phyloP scores from a whole-genome alignment of 2,797 vertebrate species.

The Artibeus jamaicensis region DNA sequence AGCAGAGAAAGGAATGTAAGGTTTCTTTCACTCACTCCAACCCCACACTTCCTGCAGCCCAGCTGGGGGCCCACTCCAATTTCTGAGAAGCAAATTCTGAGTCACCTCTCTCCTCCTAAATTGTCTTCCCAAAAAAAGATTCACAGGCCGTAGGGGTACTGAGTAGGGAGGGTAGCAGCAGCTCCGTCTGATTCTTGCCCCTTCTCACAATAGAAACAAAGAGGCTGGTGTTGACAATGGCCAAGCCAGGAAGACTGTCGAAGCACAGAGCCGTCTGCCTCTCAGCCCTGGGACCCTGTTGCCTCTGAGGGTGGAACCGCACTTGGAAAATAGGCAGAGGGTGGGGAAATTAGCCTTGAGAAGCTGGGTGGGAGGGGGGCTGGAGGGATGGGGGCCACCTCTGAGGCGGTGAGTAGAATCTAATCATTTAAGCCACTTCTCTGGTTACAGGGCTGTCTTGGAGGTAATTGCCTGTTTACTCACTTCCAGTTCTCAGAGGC shows the following conservation, averaged over 20 bases:
- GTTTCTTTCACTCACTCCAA: slow-evolving; percentile 32
- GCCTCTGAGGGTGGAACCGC: slow-evolving; percentile 51
- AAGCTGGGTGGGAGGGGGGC: background rate
- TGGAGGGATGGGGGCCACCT: slow-evolving; percentile 7
- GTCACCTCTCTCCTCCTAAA: slow-evolving; percentile 40
- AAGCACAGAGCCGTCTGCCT: background rate
- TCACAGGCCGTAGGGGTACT: background rate
- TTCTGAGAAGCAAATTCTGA: slow-evolving; percentile 53
- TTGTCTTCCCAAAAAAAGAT: background rate
- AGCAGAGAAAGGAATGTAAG: slow-evolving; percentile 9
- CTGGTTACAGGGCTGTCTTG: slow-evolving; percentile 21
- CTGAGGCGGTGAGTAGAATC: slow-evolving; percentile 12
- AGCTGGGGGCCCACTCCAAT: slow-evolving; percentile 23
- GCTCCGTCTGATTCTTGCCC: background rate
- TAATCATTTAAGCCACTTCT: slow-evolving; percentile 29
- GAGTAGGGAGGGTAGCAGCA: background rate
- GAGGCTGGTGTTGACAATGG: background rate
- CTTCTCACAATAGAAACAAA: background rate
- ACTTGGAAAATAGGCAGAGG: background rate
- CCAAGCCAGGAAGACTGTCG: background rate
- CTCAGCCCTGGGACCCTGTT: background rate
- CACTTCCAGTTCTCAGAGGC: slow-evolving; percentile 48
- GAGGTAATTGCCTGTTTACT: slow-evolving; percentile 71
- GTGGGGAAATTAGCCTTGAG: background rate
- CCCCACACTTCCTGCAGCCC: slow-evolving; percentile 57